Base-by-base conservation (phyloP, 2,888 invertebrate species). In the Drosophila ustulata region DNA sequence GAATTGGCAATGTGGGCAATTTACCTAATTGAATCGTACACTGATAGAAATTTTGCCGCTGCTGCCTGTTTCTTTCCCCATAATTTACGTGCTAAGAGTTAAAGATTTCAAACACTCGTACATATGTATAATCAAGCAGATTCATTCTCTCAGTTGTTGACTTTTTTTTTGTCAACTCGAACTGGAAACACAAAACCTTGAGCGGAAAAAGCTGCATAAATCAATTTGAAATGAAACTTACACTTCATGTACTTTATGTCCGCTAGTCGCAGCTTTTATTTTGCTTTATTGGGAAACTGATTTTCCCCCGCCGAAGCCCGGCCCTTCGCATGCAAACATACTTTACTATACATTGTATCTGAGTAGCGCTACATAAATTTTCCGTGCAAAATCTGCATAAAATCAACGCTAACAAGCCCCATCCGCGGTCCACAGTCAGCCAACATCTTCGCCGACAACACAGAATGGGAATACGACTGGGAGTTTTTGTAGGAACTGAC, bases 191-290 rank as follows among this genome's bases (percentile, higher is more conserved):
- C 28, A 32, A 11, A 43, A 41, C 26, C 25, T 45, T 34, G 9
- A 7, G 26, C 6, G 57, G 8, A 50, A 64, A 66, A 66, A 71
- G 71, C 64, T 46, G 72, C 75, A 86, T 89, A 86, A 86, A 86
- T 86, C 90, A 86, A 89, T 86, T 87, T 78, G 76, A 87, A 89
- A 89, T 87, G 90, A 89, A 86, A 87, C 81, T 71, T 69, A 80
- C 69, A 76, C 85, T 89, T 71, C 66, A 71, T 71, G 72, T 89
- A 71, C 76, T 80, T 80, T 62, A 26, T 11, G 66, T 74, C 65
- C 58, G 57, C 52, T 41, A 63, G 73, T 63, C 66, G 43, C 45
- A 47, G 50, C 66, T 55, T 63, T 68, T 73, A 65, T 69, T 69
- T 73, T 69, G 67, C 72, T 72, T 39, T 55, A 56, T 56, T 56